These are phyloP conservation scores for Lymantria dispar DNA, from an alignment of 2,888 invertebrate species.

Conservation along the genomic window DNA sequence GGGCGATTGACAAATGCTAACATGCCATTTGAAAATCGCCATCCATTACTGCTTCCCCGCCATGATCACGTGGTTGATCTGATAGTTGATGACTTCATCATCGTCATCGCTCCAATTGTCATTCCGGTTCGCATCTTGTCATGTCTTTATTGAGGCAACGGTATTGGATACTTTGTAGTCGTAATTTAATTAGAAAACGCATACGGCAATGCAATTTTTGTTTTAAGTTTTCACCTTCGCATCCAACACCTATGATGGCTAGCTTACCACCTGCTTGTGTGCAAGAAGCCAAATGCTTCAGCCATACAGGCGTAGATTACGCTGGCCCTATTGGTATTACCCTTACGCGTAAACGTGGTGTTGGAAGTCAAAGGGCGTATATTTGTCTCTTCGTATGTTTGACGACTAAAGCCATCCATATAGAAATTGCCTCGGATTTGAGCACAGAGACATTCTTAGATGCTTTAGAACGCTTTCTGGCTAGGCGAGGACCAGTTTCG, in stretches of 20 bases:
- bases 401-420: constrained; percentile 1
- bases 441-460: background rate
- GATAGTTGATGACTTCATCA: background rate
- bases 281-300: background rate
- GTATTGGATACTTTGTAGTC: constrained; percentile 10
- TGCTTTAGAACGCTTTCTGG: background rate
- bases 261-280: background rate
- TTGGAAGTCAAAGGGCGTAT: background rate
- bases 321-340: background rate
- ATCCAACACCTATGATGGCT: background rate
- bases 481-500: background rate
- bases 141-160: constrained; percentile 5
- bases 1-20: background rate
- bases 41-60: background rate
- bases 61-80: background rate
- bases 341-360: constrained; percentile 5
- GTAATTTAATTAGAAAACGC: background rate
- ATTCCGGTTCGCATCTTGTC: background rate
- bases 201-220: background rate
- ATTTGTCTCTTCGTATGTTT: background rate
- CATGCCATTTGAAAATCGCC: background rate
- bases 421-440: background rate
- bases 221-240: background rate
- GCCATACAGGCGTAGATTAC: background rate
- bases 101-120: background rate